Evolutionary conservation across 2,113 vertebrate species (phyloP).

Genomic region (Patagioenas fasciata): DNA sequence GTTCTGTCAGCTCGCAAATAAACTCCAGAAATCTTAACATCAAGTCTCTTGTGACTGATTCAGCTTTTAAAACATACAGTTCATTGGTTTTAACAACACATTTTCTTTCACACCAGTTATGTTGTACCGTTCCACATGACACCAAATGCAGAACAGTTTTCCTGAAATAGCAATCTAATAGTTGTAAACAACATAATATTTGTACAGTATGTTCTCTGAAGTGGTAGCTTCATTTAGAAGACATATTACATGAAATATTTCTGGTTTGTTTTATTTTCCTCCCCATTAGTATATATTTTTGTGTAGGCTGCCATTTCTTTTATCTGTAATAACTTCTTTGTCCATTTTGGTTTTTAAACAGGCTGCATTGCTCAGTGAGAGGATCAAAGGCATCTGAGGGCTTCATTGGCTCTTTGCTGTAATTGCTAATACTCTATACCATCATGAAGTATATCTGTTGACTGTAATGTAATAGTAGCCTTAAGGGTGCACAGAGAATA

Average conservation of each 20-base stretch:
- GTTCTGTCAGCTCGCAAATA: conserved; percentile 21
- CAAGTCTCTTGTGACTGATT: neutral
- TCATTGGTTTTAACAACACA: conserved; percentile 6
- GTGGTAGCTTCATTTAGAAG: neutral
- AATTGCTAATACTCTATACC: neutral
- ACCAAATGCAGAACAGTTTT: neutral
- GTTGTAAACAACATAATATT: neutral
- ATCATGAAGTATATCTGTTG: neutral
- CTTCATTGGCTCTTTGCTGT: neutral
- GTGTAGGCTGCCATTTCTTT: neutral
- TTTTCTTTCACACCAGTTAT: conserved; percentile 35
- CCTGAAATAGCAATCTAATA: neutral
- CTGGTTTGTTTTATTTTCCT: neutral
- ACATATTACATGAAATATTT: neutral
- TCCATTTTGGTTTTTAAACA: neutral
- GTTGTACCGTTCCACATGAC: neutral
- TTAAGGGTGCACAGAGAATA: neutral
- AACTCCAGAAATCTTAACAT: neutral
- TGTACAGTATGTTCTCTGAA: neutral
- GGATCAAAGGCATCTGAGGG: neutral
- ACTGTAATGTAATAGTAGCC: neutral
- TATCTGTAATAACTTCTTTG: neutral
- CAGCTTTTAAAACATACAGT: neutral
- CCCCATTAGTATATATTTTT: neutral
- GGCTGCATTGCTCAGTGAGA: neutral